These are phyloP conservation scores for Dolichoris vasculosae DNA, from an alignment of 1,140 invertebrate genomes.

Conservation along the genomic window DNA sequence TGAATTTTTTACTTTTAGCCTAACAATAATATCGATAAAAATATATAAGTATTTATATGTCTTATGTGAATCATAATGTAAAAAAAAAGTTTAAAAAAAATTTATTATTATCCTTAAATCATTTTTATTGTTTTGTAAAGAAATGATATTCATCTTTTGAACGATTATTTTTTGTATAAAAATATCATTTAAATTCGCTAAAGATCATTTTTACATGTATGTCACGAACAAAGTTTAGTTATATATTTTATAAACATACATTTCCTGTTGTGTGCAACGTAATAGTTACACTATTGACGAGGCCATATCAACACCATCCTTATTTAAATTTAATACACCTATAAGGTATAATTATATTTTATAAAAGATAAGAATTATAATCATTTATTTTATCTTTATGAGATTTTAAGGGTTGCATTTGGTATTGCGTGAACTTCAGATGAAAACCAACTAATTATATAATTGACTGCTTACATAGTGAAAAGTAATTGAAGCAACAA, in stretches of 20 bases:
- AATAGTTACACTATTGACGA: not conserved
- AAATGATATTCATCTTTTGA: not conserved
- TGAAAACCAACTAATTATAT: not conserved
- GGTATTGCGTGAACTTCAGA: not conserved
- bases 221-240: slow-evolving; percentile 19
- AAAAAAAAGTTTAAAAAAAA: too few species aligned
- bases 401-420: not conserved
- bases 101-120: too few species aligned
- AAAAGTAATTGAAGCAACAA: not conserved
- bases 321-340: not conserved
- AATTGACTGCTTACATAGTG: not conserved
- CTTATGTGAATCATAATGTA: too few species aligned
- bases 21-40: too few species aligned
- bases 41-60: too few species aligned
- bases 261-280: not conserved
- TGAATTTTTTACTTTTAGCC: too few species aligned
- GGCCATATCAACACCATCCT: not conserved
- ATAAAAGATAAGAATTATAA: too few species aligned
- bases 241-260: not conserved
- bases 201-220: not conserved
- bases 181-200: not conserved
- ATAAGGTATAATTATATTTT: not conserved
- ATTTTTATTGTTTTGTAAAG: not conserved
- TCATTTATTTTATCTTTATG: not conserved
- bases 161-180: not conserved